A percentile compares a stretch with the other conserved stretches of the same genome.
These are phyloP conservation scores for Zosterops hypoxanthus DNA, from an alignment of 2,113 vertebrate genomes.

Conservation along the genomic window DNA sequence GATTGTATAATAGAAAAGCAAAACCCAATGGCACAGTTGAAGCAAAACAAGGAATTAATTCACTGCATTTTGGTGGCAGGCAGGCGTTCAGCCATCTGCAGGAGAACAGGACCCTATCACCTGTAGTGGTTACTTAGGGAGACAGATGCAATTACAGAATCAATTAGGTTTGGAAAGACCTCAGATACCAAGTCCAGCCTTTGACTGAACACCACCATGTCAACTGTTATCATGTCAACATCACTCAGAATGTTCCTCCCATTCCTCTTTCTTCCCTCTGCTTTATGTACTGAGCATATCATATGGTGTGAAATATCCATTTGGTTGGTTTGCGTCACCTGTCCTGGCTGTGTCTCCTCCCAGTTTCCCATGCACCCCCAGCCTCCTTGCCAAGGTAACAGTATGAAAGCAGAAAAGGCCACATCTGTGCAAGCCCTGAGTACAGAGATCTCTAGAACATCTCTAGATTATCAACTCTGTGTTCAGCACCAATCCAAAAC, in stretches of 20 bases:
- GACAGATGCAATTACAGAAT: not conserved
- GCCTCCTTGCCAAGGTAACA: not conserved
- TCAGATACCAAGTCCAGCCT: not conserved
- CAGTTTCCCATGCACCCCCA: fast-evolving
- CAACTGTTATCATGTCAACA: not conserved
- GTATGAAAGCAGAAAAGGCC: not conserved
- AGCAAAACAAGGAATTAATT: not conserved
- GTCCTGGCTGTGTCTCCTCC: not conserved
- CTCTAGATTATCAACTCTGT: not conserved
- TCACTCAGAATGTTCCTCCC: not conserved
- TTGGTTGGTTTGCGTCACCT: not conserved
- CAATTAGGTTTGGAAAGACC: not conserved
- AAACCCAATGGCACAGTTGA: not conserved
- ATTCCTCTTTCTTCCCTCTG: not conserved
- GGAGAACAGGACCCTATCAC: not conserved
- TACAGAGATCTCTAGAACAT: not conserved
- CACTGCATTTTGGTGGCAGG: not conserved
- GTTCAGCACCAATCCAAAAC: not conserved
- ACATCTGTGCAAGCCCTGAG: not conserved
- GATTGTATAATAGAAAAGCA: not conserved
- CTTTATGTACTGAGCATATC: not conserved
- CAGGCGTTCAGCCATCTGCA: not conserved
- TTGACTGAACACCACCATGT: not conserved
- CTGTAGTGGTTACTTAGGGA: not conserved
- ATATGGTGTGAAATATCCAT: not conserved